These are phyloP conservation scores for Drosophila kohkoa DNA, from an alignment of 1,140 invertebrate species.

Conservation along the genomic window DNA sequence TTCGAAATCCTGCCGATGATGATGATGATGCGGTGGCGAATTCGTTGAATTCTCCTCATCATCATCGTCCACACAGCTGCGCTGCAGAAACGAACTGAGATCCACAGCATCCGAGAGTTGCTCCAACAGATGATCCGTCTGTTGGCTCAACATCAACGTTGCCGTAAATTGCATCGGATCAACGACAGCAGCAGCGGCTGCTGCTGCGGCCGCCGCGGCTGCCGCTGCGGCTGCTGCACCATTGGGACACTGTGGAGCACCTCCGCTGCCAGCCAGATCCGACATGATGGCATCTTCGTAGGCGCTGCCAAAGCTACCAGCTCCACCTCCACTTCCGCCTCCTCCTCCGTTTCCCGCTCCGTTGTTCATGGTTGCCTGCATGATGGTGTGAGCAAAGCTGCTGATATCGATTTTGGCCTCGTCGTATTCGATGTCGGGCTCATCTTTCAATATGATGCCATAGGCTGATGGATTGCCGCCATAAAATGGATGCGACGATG, in stretches of 20 bases:
- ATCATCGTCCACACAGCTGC: constrained; percentile 86
- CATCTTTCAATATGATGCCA: constrained; percentile 91
- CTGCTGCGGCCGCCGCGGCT: constrained; percentile 67
- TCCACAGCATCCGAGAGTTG: constrained; percentile 91
- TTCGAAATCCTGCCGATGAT: constrained; percentile 85
- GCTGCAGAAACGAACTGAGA: constrained; percentile 89
- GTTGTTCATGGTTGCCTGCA: constrained; percentile 85
- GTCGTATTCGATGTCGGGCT: constrained; percentile 91
- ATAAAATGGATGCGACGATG: constrained; percentile 88
- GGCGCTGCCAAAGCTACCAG: constrained; percentile 87
- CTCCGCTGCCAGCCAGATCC: constrained; percentile 87
- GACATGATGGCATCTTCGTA: constrained; percentile 92
- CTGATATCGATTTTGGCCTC: constrained; percentile 89
- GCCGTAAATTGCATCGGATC: constrained; percentile 93
- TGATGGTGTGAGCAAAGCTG: constrained; percentile 82
- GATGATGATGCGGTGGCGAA: constrained; percentile 58
- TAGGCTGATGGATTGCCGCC: constrained; percentile 91
- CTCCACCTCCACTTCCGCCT: constrained; percentile 1
- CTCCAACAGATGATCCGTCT: constrained; percentile 91
- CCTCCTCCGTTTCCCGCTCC: constrained; percentile 42
- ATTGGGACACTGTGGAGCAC: constrained; percentile 60
- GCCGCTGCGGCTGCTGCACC: constrained; percentile 70
- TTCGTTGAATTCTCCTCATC: constrained; percentile 85
- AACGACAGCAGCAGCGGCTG: constrained; percentile 84
- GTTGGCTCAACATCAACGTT: constrained; percentile 91